Conservation (phyloP, 2,888 invertebrate species). For the Rhimphoctona megacephalus region DNA sequence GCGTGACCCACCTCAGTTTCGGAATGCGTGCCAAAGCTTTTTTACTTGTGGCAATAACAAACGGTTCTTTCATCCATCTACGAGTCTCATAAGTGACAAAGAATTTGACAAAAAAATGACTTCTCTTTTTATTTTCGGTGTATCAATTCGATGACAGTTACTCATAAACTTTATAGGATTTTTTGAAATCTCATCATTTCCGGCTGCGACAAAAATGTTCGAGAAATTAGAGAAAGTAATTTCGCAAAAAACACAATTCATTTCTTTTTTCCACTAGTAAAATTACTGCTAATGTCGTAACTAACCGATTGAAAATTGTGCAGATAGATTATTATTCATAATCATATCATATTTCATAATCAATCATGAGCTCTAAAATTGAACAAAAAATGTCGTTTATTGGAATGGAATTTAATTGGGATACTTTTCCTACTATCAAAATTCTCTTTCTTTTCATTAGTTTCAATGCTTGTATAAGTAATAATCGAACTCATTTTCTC, state of each 20-base stretch:
- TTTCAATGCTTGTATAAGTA: background rate
- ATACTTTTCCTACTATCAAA: too few species aligned
- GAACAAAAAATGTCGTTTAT: background rate
- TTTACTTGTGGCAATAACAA: constrained; percentile 57
- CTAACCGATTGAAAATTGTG: background rate
- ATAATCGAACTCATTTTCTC: background rate
- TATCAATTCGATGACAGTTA: background rate
- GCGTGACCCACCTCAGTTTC: constrained; percentile 73
- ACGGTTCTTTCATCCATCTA: constrained; percentile 71
- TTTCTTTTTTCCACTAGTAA: background rate
- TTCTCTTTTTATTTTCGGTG: background rate
- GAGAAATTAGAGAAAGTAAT: background rate
- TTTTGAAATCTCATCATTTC: background rate
- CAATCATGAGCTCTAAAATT: too few species aligned
- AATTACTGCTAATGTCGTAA: background rate
- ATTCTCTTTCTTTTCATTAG: too few species aligned
- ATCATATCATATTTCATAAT: too few species aligned
- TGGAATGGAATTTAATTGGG: background rate
- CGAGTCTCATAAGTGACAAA: background rate
- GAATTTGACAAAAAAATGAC: background rate
- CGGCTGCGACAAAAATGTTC: background rate
- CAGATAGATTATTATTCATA: too few species aligned
- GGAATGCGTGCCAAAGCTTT: constrained; percentile 76
- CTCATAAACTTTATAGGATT: background rate
- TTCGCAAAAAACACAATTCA: background rate